Conservation (phyloP, 2,113 vertebrate genomes). For the Lethenteron camtschaticum region DNA sequence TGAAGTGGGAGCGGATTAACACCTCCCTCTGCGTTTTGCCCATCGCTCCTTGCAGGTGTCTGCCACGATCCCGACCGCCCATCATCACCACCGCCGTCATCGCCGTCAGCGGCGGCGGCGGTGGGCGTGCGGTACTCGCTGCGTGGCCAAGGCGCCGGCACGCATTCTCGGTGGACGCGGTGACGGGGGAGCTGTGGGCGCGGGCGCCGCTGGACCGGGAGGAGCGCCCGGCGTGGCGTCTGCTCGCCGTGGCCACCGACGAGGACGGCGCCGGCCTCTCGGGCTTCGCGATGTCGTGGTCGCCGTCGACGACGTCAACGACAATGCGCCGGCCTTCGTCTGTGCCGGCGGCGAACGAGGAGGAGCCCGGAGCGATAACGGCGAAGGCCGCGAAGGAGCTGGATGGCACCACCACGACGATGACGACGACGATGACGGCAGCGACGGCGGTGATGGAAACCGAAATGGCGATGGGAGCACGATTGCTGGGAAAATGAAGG, state of each 20-base stretch:
- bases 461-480: constrained; percentile 42
- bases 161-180: constrained; percentile 55
- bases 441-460: constrained; percentile 45
- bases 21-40: no score
- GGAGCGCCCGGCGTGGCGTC: constrained; percentile 35
- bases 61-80: no score
- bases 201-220: constrained; percentile 50
- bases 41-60: no score
- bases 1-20: no score
- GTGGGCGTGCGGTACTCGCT: constrained; percentile 51
- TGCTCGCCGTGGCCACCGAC: constrained; percentile 46
- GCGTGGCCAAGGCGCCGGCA: constrained; percentile 50
- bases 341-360: no score
- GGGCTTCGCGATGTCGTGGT: constrained; percentile 43
- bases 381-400: constrained; percentile 42
- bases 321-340: constrained; percentile 56
- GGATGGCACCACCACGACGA: constrained; percentile 59
- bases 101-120: background rate
- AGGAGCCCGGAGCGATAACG: constrained; percentile 45
- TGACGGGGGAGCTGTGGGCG: constrained; percentile 59
- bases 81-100: no score
- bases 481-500: no score
- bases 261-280: constrained; percentile 56
- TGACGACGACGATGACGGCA: constrained; percentile 55
- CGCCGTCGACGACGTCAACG: constrained; percentile 64